phyloP scores from a whole-genome alignment of 2,113 vertebrate species.

The Podiceps cristatus region DNA sequence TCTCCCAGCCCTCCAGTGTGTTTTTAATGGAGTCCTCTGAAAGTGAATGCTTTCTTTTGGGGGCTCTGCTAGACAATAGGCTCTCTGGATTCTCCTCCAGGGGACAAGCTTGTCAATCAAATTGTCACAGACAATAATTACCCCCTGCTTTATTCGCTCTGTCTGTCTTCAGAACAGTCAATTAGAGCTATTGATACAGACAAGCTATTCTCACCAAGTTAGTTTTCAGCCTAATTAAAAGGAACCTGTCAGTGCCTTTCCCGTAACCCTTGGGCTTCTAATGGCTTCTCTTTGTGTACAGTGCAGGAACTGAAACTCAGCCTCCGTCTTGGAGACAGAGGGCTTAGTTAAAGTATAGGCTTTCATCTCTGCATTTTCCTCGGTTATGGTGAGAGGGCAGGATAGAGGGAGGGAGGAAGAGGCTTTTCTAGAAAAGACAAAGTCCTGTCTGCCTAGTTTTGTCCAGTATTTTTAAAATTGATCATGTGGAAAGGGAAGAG shows the following conservation, averaged over 20 bases:
- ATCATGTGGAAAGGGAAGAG: not conserved
- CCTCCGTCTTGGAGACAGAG: not conserved
- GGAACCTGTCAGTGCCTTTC: conserved; percentile 67
- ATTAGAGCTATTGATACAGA: conserved; percentile 74
- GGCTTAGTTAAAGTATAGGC: not conserved
- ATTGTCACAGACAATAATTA: conserved; percentile 72
- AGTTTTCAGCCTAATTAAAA: conserved; percentile 74
- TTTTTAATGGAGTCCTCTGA: conserved; percentile 56
- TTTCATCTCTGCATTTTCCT: not conserved
- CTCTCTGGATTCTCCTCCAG: conserved; percentile 63
- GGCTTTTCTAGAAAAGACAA: not conserved
- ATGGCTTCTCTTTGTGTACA: conserved; percentile 46
- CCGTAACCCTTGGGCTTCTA: conserved; percentile 43
- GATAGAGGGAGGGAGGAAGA: not conserved
- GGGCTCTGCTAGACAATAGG: conserved; percentile 39
- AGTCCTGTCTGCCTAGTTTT: not conserved
- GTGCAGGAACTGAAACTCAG: conserved; percentile 24
- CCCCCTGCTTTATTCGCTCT: conserved; percentile 59
- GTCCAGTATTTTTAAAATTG: not conserved
- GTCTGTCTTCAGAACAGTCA: conserved; percentile 68
- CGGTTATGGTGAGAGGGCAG: not conserved
- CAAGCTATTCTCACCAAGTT: conserved; percentile 69
- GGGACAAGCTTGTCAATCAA: conserved; percentile 73
- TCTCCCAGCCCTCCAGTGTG: not conserved
- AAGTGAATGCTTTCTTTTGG: conserved; percentile 50